These are phyloP conservation scores for Notechis scutatus DNA, from an alignment of 2,113 vertebrate species.

Conservation along the genomic window DNA sequence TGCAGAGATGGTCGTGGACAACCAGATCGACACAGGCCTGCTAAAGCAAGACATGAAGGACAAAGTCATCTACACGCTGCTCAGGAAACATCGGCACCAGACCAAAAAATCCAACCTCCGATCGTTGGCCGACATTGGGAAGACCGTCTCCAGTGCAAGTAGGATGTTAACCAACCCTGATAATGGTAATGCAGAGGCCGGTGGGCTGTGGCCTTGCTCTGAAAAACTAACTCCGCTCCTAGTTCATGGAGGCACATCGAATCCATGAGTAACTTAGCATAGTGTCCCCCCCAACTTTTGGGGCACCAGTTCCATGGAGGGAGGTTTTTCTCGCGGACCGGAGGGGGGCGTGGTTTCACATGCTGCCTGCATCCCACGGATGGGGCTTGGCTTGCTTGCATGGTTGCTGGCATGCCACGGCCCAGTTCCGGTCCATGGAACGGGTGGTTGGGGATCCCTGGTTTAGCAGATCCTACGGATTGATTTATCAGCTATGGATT, in stretches of 20 bases:
- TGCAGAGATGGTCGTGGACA: conserved; percentile 91
- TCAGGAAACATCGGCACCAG: conserved; percentile 94
- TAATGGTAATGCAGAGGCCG: conserved; percentile 90
- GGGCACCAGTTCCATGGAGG: too few species aligned
- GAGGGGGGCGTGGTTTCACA: too few species aligned
- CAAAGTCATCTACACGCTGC: conserved; percentile 93
- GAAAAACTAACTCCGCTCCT: conserved; percentile 47
- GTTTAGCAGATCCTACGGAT: conserved; percentile 24
- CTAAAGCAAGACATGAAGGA: conserved; percentile 91
- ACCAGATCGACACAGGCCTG: conserved; percentile 91
- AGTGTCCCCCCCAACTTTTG: too few species aligned
- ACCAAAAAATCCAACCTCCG: conserved; percentile 99
- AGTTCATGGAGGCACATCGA: conserved; percentile 46
- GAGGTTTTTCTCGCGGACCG: too few species aligned
- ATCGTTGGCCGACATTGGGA: conserved; percentile 95
- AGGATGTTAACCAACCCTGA: conserved; percentile 97
- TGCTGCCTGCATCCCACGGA: too few species aligned
- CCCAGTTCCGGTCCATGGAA: too few species aligned
- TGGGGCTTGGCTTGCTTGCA: too few species aligned
- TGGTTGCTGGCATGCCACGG: too few species aligned
- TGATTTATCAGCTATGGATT: conserved; percentile 7
- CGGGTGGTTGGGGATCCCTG: too few species aligned
- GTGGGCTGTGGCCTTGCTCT: conserved; percentile 73
- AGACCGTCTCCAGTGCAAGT: conserved; percentile 99
- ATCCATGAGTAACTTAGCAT: conserved; percentile 13